Evolutionary conservation across 2,888 invertebrate genomes (phyloP).

Genomic region (Drosophila greeni): DNA sequence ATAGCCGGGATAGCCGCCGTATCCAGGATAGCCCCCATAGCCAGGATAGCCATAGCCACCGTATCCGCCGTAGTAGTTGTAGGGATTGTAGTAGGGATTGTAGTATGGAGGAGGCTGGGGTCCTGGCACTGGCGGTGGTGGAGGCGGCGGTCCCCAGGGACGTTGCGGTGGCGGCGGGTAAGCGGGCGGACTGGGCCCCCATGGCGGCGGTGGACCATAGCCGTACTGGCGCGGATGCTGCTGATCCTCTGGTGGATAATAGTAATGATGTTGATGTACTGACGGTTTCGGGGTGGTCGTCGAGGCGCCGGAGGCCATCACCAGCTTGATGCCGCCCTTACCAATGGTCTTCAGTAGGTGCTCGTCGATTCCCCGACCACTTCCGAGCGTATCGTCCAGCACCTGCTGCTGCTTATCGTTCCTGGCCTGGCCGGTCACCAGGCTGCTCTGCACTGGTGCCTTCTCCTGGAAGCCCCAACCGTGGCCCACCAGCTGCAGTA

Average conservation of each 20-base stretch:
- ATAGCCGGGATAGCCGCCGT: constrained; percentile 40
- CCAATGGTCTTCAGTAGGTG: constrained; percentile 55
- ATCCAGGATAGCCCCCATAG: constrained; percentile 33
- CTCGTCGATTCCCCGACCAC: constrained; percentile 55
- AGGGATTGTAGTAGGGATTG: constrained; percentile 25
- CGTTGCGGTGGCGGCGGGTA: constrained; percentile 22
- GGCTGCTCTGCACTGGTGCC: constrained; percentile 44
- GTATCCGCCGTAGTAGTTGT: constrained; percentile 21
- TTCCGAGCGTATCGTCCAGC: constrained; percentile 42
- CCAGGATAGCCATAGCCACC: constrained; percentile 31
- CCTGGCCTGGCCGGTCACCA: constrained; percentile 40
- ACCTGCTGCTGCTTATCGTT: constrained; percentile 48
- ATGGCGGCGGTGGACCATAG: constrained; percentile 30
- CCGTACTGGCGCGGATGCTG: constrained; percentile 54
- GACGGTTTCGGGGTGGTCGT: constrained; percentile 52
- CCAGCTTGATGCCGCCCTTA: constrained; percentile 64
- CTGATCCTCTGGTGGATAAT: constrained; percentile 61
- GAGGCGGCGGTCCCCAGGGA: constrained; percentile 27
- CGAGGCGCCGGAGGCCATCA: constrained; percentile 41
- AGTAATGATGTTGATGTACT: constrained; percentile 59
- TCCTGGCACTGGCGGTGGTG: constrained; percentile 21
- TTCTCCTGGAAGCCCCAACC: constrained; percentile 56
- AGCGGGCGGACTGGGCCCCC: constrained; percentile 14
- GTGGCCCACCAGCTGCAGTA: constrained; percentile 44
- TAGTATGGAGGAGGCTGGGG: constrained; percentile 13